Conservation (phyloP, 2,888 invertebrate genomes). For the Agapostemon virescens region DNA sequence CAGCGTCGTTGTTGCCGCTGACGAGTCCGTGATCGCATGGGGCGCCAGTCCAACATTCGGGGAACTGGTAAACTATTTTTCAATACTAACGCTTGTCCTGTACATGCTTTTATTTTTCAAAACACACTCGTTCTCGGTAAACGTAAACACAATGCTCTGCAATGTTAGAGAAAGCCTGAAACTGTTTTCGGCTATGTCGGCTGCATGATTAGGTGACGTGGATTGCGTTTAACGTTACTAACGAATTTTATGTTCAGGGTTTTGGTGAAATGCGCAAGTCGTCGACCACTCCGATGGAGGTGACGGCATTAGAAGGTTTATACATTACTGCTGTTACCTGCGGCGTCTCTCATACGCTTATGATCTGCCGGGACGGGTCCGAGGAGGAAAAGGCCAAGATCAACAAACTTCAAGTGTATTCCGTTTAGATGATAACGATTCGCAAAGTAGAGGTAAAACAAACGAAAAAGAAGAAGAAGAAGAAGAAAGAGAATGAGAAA, state of each 20-base stretch:
- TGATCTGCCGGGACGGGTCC: conserved; percentile 85
- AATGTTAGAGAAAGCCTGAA: too few relatives aligned
- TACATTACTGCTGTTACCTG: conserved; percentile 90
- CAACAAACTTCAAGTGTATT: conserved; percentile 83
- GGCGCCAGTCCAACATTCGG: conserved; percentile 97
- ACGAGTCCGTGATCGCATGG: conserved; percentile 95
- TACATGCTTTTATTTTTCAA: background rate
- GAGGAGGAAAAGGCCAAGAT: conserved; percentile 85
- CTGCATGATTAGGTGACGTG: background rate
- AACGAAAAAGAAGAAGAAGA: background rate
- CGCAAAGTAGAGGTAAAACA: conserved; percentile 25
- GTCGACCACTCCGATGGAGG: conserved; percentile 93
- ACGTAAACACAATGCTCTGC: too few relatives aligned
- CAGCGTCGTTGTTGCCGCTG: conserved; percentile 92
- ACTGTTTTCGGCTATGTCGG: background rate
- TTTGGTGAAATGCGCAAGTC: conserved; percentile 94
- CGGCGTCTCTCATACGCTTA: conserved; percentile 92
- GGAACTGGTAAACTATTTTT: conserved; percentile 86
- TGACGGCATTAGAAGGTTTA: conserved; percentile 87
- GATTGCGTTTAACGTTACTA: background rate
- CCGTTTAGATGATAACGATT: conserved; percentile 70
- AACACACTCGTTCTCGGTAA: too few relatives aligned
- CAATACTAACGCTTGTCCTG: background rate
- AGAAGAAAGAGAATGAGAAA: conserved; percentile 7
- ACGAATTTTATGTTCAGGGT: conserved; percentile 83